Base-by-base conservation (phyloP, 1,140 invertebrate species). In the Sycobia sp. region DNA sequence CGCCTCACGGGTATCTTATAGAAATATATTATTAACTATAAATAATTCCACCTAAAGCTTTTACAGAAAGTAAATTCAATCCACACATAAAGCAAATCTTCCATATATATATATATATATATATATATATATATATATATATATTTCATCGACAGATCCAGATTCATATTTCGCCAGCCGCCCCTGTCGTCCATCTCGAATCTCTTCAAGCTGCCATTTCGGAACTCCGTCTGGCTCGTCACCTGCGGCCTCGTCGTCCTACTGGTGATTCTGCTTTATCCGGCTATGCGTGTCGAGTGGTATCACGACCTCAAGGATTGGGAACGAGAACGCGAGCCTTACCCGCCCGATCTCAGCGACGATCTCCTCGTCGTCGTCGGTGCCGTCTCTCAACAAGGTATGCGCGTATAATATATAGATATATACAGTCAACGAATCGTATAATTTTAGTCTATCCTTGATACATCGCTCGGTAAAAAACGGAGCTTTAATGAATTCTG, bases 161-260 rank as follows among this genome's bases (percentile, higher is more conserved):
- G 84, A 63, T 89, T 89, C 71, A 82, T 89, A 13, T 89, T 89
- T 68, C 82, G 85, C 29, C 83, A 86, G 73, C 87, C 88, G 7
- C 86, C 88, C 67, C 70, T 89, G n/a, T 88, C 87, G 0, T 88
- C 85, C 63, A 83, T 88, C 22, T 85, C 82, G 50, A 89, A 89
- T 69, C 81, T 89, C 25, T 90, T 87, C 65, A 68, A 82, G 14
- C 65, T 89, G 38, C 87, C 88, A 0, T 90, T 90, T 68, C 76
- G 83, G 53, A 75, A 66, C 4, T 74, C 76, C 2, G 85, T 89
- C 1, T 90, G 88, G 88, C 72, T 84, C 20, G 84, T 83, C 22
- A 82, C 80, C 13, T 61, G 75, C 13, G 76, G 71, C 0, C 70
- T 88, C 23, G 65, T 87, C 8, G 27, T 64, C 7, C 13, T 57